Evolutionary conservation across 2,888 invertebrate genomes (phyloP), one percentile per base, ranked within the genome.

Genomic region (Syrphus vitripennis): DNA sequence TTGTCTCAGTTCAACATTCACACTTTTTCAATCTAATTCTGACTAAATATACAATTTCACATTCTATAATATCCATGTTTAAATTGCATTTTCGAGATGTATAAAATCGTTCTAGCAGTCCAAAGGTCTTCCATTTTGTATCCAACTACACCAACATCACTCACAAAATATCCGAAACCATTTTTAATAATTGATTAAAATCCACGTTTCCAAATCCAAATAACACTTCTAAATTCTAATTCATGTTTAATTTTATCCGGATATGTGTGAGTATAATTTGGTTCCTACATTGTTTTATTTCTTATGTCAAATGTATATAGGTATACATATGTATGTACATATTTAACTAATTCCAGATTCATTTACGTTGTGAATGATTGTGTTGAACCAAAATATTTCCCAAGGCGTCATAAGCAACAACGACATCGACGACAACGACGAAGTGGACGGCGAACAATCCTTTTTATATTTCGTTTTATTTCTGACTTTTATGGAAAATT

Each of bases 401-500:
- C 65, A 26, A 65, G 74, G 63, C 63, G 31, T 31, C 53, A 40
- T 37, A 34, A 19, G 16, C 61, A 50, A 24, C 37, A 61, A 63
- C 40, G 31, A 59, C 70, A 16, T 1, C 9, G 45, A 48, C 48
- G 12, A 59, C 19, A 14, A 3, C 19, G 16, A 50, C 24, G 24
- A 50, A 0, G 19, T 2, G 16, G 24, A 69, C 16, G 45, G 16
- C 16, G 57, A 24, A 57, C 57, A n/a, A 6, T 48, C 19, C 21
- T 34, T 19, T 53, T 55, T 42, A 19, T 42, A n/a, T 67, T 59
- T 55, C 19, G 5, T 69, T 70, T 74, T 53, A 59, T 65, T 75
- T 75, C 24, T 55, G 31, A 76, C 63, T 34, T 55, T 55, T 55
- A 70, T 70, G 42, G 67, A 59, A 76, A 76, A 69, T 67, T 67